These are phyloP conservation scores for Neopelma chrysocephalum DNA, from an alignment of 2,797 vertebrate species.

Conservation along the genomic window DNA sequence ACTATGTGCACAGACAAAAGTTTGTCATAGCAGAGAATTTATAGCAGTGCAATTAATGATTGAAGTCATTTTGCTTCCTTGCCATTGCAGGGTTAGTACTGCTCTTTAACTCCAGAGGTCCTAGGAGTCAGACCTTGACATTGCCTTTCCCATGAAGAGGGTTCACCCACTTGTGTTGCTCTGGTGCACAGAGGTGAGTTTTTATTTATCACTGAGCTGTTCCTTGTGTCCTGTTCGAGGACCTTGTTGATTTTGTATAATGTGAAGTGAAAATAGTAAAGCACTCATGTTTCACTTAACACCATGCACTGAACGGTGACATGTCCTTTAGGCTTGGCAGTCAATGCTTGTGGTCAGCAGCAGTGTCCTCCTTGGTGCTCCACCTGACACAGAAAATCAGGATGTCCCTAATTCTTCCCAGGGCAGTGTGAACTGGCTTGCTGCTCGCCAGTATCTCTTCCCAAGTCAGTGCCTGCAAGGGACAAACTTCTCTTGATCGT, in stretches of 20 bases:
- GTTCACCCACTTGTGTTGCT: neutral
- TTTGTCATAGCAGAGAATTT: neutral
- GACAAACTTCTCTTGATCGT: neutral
- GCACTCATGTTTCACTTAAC: neutral
- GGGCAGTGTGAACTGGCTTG: neutral
- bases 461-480: conserved; percentile 25
- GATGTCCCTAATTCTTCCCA: neutral
- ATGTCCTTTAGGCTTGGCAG: neutral
- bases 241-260: neutral
- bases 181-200: neutral
- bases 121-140: neutral
- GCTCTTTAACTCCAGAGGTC: neutral
- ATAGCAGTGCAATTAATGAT: neutral
- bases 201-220: neutral
- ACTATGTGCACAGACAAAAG: neutral
- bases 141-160: neutral
- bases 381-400: neutral
- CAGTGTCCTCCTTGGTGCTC: neutral
- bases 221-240: neutral
- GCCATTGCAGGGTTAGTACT: neutral
- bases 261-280: neutral
- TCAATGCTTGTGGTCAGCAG: neutral
- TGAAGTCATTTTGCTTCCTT: neutral
- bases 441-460: neutral
- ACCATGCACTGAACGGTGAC: neutral